These are phyloP conservation scores for Lithophane socia DNA, from an alignment of 2,888 invertebrate genomes.

Conservation along the genomic window DNA sequence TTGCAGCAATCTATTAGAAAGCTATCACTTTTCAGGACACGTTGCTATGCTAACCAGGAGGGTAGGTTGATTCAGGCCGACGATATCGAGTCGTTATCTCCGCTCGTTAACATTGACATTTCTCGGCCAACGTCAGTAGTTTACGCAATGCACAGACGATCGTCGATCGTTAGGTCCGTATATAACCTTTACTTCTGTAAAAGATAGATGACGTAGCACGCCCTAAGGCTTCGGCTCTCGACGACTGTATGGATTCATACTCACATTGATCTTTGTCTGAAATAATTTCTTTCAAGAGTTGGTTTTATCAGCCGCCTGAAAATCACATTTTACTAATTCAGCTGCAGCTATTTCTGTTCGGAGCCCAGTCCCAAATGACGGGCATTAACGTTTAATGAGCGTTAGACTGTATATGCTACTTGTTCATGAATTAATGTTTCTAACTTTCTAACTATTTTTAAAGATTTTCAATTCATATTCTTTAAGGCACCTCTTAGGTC, in stretches of 20 bases:
- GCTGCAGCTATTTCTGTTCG: constrained; percentile 36
- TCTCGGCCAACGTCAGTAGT: constrained; percentile 39
- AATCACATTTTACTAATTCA: not conserved
- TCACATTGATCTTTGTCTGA: constrained; percentile 15
- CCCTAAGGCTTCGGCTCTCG: constrained; percentile 51
- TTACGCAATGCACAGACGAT: constrained; percentile 42
- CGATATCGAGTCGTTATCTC: constrained; percentile 38
- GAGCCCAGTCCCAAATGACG: not conserved
- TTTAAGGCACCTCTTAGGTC: no score
- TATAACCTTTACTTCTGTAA: constrained; percentile 25
- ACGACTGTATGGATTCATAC: constrained; percentile 53
- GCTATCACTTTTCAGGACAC: constrained; percentile 1
- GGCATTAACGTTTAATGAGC: constrained; percentile 26
- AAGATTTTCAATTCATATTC: no score
- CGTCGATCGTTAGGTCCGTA: constrained; percentile 12
- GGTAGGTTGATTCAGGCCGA: constrained; percentile 24
- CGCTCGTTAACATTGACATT: constrained; percentile 46
- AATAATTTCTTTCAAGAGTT: not conserved
- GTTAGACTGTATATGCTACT: not conserved
- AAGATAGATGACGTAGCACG: constrained; percentile 39
- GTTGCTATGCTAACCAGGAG: constrained; percentile 8
- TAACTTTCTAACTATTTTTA: no score
- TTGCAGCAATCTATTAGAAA: constrained; percentile 10
- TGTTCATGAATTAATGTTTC: constrained; percentile 18
- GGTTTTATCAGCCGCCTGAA: not conserved